These are phyloP conservation scores for Thaumetopoea pityocampa DNA, from an alignment of 1,140 invertebrate species.

Conservation along the genomic window DNA sequence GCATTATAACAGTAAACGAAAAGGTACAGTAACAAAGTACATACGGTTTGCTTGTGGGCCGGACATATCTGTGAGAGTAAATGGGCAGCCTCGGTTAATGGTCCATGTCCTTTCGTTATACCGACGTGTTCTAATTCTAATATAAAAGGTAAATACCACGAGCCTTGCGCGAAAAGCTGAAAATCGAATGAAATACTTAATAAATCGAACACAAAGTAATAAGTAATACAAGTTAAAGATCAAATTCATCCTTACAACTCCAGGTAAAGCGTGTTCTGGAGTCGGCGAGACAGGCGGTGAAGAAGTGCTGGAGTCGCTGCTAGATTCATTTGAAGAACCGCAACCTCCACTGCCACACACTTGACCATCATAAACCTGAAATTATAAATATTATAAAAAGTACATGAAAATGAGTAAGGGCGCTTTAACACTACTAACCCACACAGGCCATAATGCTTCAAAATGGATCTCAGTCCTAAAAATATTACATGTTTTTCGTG, in stretches of 20 bases:
- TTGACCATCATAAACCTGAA: conserved; percentile 60
- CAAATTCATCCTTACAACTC: conserved; percentile 86
- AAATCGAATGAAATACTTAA: no score
- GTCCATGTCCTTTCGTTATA: conserved; percentile 85
- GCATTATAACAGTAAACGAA: conserved; percentile 1
- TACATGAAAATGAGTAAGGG: no score
- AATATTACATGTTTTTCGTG: no score
- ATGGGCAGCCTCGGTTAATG: conserved; percentile 90
- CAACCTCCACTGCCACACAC: conserved; percentile 64
- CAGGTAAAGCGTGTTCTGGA: conserved; percentile 92
- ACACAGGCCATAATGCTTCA: no score
- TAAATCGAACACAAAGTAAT: no score
- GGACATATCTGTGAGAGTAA: conserved; percentile 93
- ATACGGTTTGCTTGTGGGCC: conserved; percentile 81
- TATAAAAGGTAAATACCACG: conserved; percentile 90
- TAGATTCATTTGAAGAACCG: conserved; percentile 80
- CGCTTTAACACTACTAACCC: no score
- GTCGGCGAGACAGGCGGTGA: conserved; percentile 90
- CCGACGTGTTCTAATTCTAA: conserved; percentile 94
- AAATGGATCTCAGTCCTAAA: no score
- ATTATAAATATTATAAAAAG: no score
- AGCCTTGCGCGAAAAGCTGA: conserved; percentile 82
- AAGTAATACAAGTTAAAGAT: no score
- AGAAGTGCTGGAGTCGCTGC: conserved; percentile 91
- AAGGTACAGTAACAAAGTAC: conserved; percentile 15